Base-by-base conservation (phyloP, 2,888 invertebrate genomes). In the Drosophila sordidula region DNA sequence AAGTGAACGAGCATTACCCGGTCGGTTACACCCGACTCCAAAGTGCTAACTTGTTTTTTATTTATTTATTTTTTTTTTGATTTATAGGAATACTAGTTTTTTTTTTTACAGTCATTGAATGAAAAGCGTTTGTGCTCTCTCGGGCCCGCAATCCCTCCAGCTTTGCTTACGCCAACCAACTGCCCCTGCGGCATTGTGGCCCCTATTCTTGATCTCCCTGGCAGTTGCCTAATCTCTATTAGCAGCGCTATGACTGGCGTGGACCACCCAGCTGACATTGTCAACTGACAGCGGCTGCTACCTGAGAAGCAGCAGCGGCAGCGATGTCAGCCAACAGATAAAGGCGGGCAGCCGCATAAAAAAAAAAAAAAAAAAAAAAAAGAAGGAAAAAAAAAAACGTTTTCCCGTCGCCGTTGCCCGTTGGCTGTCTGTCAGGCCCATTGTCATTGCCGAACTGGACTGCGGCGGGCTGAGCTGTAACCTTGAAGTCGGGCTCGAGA, bases 181-280 rank as follows among this genome's bases (percentile, higher is more conserved):
- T 25, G 58, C 66, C 47, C 42, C 29, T 32, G 65, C 16, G 59
- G 59, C 42, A 56, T 45, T 45, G 64, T 29, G 46, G 42, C 38
- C 32, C 39, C 29, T 38, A 34, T 26, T 6, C 39, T 52, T 26
- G 22, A 29, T 42, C 36, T 36, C 54, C 47, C 46, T 36, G 14
- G 22, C 51, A 55, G 56, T 57, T 64, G 63, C 67, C 80, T 82
- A 82, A 82, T 82, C 85, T 81, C 69, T 81, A 81, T 81, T 81
- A 82, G 80, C 69, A 68, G 64, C 68, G 47, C 82, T 79, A 65
- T 73, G 73, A 79, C 59, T 80, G 74, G 42, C 75, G 51, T 64
- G 69, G 81, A 81, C 81, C 81, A 81, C 81, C 81, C 82, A 69
- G 80, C 56, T 79, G 82, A 82, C 85, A 85, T 85, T 77, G 74